Evolutionary conservation across 2,113 vertebrate genomes (phyloP), one percentile per base, ranked within the genome.

Genomic region (Ursus arctos): DNA sequence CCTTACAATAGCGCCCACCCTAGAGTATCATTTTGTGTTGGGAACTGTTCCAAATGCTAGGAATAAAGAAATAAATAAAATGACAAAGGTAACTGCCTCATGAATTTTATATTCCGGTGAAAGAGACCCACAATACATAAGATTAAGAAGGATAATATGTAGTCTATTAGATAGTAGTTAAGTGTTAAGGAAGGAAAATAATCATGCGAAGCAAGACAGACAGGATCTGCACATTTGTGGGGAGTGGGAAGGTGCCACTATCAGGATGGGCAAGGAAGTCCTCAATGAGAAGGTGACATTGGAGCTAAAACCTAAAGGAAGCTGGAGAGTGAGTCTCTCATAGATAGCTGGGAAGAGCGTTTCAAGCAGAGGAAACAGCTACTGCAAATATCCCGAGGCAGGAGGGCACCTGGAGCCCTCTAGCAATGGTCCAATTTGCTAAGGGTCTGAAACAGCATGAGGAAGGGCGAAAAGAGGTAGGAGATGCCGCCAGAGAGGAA

Each of bases 251-350:
- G 19, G 6, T 19, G 0, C 16, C n/a, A 7, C 28, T 59, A 14
- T 88, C 57, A 77, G 28, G 21, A 24, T 21, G 13, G 31, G 2
- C 19, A 67, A 84, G 40, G 33, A 77, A 22, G 5, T 74, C 9
- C 22, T 80, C 33, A 74, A 1, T 4, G 16, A 59, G 24, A 74
- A 49, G 13, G 63, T 15, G 21, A 19, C 28, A 28, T 36, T 2
- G 47, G 76, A 94, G 15, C 72, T 49, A 43, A 91, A 91, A 76
- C 10, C 9, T 83, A 18, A 81, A 49, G n/a, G 40, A 36, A 92
- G 4, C 22, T 12, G 72, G 28, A 63, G 4, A 79, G 5, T 33
- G 47, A 26, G 11, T n/a, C 43, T 49, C 61, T 49, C 61, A 43
- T 33, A 57, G 13, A 12, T 18, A 57, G 15, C 69, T 76, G 31